Base-by-base conservation (phyloP, 1,140 invertebrate genomes). In the Aricia agestis region DNA sequence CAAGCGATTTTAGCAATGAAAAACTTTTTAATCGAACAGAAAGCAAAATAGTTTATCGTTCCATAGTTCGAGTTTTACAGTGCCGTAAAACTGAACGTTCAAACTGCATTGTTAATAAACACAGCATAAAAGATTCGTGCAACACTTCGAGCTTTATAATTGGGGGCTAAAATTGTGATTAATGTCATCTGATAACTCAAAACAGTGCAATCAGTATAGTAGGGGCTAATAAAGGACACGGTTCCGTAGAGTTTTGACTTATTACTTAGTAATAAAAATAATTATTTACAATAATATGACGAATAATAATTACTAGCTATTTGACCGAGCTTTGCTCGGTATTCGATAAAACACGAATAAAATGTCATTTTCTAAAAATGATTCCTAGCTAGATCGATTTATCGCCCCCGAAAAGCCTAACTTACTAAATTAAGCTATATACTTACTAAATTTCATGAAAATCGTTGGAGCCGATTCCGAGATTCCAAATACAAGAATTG, bases 141-240 rank as follows among this genome's bases (percentile, higher is more conserved):
- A 83, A 81, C 77, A 74, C 77, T 80, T 74, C 77, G 76, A 82
- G 78, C 77, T 74, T 87, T 89, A 88, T 90, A 91, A 91, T 91
- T 89, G 89, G 84, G 86, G 87, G 84, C 86, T 85, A 82, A 82
- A 85, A 87, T 91, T 89, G 87, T 91, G 89, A 91, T 91, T 89
- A 91, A 91, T 89, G 87, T 80, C 80, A 87, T 89, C 86, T 82
- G 89, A 91, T 91, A 90, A n/a, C n/a, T n/a, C n/a, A n/a, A n/a
- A n/a, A 85, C 79, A 78, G 72, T 74, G 75, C 83, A 82, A 76
- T 74, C 77, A 69, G 72, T 71, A 71, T 82, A 85, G 88, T 32
- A 3, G 6, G 6, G 83, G 85, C 73, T 85, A 80, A 83, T 83
- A 78, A 82, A 81, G 36, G 25, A 65, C 18, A 67, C 15, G 19